A percentile compares a stretch with the other conserved stretches of the same genome.
Evolutionary conservation across 2,888 invertebrate genomes (phyloP).

Genomic region (Trichacis sp.): DNA sequence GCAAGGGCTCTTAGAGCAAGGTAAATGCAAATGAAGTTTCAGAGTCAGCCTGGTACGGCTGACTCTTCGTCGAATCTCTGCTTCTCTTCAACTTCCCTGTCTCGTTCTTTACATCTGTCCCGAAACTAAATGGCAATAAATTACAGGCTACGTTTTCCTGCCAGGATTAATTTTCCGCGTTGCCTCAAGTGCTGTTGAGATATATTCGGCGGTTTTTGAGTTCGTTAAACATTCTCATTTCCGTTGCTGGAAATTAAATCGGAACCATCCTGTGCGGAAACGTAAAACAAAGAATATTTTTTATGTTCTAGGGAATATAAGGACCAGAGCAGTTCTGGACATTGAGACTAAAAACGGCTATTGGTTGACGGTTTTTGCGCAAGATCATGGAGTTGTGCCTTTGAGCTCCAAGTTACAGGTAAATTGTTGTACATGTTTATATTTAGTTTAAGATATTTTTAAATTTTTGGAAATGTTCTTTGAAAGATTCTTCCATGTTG

Average conservation of each 20-base stretch:
- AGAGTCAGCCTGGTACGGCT: conserved; percentile 18
- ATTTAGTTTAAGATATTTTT: no score
- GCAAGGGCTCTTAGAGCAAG: conserved; percentile 15
- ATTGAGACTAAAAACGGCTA: conserved; percentile 88
- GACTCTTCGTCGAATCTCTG: conserved; percentile 24
- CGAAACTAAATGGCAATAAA: conserved; percentile 3
- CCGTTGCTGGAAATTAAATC: background rate
- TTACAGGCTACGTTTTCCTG: background rate
- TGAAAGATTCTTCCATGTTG: conserved; percentile 18
- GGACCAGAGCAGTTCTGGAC: conserved; percentile 87
- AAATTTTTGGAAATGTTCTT: conserved; percentile 6
- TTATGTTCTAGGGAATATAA: conserved; percentile 80
- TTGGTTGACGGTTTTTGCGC: conserved; percentile 95
- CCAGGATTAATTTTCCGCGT: background rate
- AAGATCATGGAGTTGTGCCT: conserved; percentile 91
- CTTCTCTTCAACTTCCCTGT: conserved; percentile 11
- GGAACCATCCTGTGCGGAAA: background rate
- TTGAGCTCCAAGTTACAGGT: conserved; percentile 87
- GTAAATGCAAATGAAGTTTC: conserved; percentile 19
- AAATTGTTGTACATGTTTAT: no score
- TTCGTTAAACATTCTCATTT: background rate
- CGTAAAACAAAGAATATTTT: conserved; percentile 1
- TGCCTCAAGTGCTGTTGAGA: background rate
- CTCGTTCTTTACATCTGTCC: conserved; percentile 5
- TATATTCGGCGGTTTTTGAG: background rate